These are phyloP conservation scores for Tetramorium simillimum DNA, from an alignment of 1,140 invertebrate genomes.

Conservation along the genomic window DNA sequence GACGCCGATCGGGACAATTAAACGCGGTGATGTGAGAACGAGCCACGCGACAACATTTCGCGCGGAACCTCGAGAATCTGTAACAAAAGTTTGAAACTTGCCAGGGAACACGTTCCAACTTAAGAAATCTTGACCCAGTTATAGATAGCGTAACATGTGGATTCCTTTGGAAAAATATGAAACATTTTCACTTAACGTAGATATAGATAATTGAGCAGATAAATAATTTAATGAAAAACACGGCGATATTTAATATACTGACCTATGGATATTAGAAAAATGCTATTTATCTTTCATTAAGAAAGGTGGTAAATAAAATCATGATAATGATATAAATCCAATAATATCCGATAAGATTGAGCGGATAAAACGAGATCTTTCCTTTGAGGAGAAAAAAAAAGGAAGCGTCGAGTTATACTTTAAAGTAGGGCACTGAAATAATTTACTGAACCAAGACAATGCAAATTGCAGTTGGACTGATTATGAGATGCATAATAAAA, in stretches of 20 bases:
- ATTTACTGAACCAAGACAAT: constrained; percentile 38
- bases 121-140: constrained; percentile 25
- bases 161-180: neutral
- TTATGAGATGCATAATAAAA: constrained; percentile 38
- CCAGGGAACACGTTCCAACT: neutral
- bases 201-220: neutral
- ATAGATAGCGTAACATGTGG: neutral
- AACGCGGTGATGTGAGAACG: neutral
- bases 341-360: constrained; percentile 31
- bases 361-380: neutral
- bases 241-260: constrained; percentile 20
- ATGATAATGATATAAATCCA: constrained; percentile 26
- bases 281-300: neutral
- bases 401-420: neutral
- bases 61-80: neutral
- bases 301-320: neutral
- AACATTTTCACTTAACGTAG: neutral
- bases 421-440: constrained; percentile 48
- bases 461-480: constrained; percentile 37
- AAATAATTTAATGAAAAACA: neutral
- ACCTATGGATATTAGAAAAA: neutral
- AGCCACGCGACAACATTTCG: neutral
- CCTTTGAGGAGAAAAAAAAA: neutral
- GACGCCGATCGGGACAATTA: constrained; percentile 40
- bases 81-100: constrained; percentile 3